Conservation (phyloP, 1,140 invertebrate genomes). For the Brachionus paranguensis region DNA sequence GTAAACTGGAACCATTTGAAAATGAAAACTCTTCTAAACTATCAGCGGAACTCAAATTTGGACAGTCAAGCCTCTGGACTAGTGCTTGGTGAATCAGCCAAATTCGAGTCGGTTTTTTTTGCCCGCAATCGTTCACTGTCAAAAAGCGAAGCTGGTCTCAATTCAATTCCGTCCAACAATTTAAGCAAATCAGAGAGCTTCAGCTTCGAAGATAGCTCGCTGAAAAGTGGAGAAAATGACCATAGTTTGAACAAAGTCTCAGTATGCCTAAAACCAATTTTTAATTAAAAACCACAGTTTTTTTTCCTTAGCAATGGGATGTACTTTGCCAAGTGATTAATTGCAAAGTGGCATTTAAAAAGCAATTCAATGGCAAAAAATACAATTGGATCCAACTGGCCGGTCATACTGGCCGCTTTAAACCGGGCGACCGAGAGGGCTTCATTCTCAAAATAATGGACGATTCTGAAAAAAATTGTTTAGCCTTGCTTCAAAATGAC, state of each 20-base stretch:
- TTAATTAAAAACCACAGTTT: background rate
- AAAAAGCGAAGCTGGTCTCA: background rate
- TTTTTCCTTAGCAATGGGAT: constrained; percentile 11
- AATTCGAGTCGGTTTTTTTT: background rate
- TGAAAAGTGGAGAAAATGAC: background rate
- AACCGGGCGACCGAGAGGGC: constrained; percentile 1
- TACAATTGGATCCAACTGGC: constrained; percentile 39
- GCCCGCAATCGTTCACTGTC: background rate
- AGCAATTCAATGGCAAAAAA: constrained; percentile 20
- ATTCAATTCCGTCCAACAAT: background rate
- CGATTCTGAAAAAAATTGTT: background rate
- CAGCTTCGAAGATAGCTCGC: background rate
- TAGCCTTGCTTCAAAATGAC: constrained; percentile 10
- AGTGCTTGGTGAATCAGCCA: background rate
- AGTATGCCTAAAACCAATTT: background rate
- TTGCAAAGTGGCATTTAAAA: constrained; percentile 39
- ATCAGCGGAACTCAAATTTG: background rate
- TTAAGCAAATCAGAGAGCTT: background rate
- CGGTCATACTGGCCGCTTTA: constrained; percentile 38
- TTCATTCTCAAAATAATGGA: constrained; percentile 20
- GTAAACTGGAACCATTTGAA: background rate
- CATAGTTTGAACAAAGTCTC: background rate
- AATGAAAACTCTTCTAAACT: constrained; percentile 12
- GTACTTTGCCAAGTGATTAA: constrained; percentile 3
- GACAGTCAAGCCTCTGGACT: background rate